Evolutionary conservation across 2,888 invertebrate species (phyloP).

Genomic region (Scaeva pyrastri): DNA sequence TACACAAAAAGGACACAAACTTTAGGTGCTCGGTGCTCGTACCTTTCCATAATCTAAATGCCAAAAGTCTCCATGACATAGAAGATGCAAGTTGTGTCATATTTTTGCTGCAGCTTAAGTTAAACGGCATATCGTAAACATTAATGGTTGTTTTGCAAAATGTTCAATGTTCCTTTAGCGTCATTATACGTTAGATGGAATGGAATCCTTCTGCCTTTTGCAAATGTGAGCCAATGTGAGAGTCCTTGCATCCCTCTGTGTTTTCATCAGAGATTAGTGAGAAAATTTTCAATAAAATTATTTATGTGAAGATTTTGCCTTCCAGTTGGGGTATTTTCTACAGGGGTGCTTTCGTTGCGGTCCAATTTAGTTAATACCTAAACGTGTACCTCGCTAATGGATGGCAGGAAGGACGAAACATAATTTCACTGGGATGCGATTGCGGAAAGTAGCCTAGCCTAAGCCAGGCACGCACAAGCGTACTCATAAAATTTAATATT

Average conservation of each 20-base stretch:
- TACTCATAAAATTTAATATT: conserved; percentile 75
- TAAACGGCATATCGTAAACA: conserved; percentile 75
- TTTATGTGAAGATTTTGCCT: conserved; percentile 64
- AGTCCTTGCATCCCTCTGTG: conserved; percentile 19
- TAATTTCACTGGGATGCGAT: conserved; percentile 29
- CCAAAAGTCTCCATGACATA: conserved; percentile 5
- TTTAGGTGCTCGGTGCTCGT: neutral
- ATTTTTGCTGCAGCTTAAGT: conserved; percentile 72
- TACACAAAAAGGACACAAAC: conserved; percentile 49
- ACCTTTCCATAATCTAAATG: conserved; percentile 16
- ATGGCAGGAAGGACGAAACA: conserved; percentile 40
- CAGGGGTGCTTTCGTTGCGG: conserved; percentile 51
- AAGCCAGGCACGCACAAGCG: conserved; percentile 72
- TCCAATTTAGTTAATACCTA: conserved; percentile 70
- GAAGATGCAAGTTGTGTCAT: conserved; percentile 66
- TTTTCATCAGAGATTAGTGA: conserved; percentile 73
- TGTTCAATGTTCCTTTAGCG: conserved; percentile 34
- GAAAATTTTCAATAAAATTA: conserved; percentile 76
- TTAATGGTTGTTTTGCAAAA: conserved; percentile 73
- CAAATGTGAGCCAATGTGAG: neutral
- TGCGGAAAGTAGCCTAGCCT: conserved; percentile 42
- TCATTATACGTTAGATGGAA: conserved; percentile 13
- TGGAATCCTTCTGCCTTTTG: conserved; percentile 14
- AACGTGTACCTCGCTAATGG: conserved; percentile 72
- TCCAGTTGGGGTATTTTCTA: conserved; percentile 3